Evolutionary conservation across 1,140 invertebrate species (phyloP), one percentile per base, ranked within the genome.

Genomic region (Macrosteles quadrilineatus): DNA sequence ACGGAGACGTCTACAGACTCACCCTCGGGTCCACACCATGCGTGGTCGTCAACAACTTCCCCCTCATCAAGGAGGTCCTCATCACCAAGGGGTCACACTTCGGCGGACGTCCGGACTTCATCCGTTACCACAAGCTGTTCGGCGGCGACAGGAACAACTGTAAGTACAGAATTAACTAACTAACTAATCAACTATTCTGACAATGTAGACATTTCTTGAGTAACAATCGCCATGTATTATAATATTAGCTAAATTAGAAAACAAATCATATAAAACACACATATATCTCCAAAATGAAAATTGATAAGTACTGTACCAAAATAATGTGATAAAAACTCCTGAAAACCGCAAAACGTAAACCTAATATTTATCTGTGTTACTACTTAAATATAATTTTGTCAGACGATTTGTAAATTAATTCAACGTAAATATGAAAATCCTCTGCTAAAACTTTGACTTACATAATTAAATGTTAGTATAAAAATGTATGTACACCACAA

Each of bases 11-110:
- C 43, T 94, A 88, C 78, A 85, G 85, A 45, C 81, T 95, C 45
- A 86, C 84, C 43, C 80, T 96, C 59, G 93, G 93, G 0, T 80
- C 83, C 0, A 84, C 85, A 0, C 85, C 86, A 21, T 92, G 91
- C 76, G 80, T 94, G 2, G 87, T 96, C 14, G 88, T 95, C 23
- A 94, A 90, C 77, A 91, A 87, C 73, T 86, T 90, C 74, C 82
- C 86, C 1, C 77, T 88, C 14, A 90, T 95, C 72, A 87, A 87
- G 70, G 90, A 93, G 78, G 91, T 95, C 19, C 83, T 95, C 17
- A 89, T 94, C 75, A 86, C 88, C 69, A 93, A 93, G 78, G 91
- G 91, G 40, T 87, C 87, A 68, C 86, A 88, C 72, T 94, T 96
- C 79, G 91, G 90, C 1, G 90, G 91, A 4, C 81, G 93, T 32